Conservation (phyloP, 1,140 invertebrate genomes). For the Leptopilina clavipes region DNA sequence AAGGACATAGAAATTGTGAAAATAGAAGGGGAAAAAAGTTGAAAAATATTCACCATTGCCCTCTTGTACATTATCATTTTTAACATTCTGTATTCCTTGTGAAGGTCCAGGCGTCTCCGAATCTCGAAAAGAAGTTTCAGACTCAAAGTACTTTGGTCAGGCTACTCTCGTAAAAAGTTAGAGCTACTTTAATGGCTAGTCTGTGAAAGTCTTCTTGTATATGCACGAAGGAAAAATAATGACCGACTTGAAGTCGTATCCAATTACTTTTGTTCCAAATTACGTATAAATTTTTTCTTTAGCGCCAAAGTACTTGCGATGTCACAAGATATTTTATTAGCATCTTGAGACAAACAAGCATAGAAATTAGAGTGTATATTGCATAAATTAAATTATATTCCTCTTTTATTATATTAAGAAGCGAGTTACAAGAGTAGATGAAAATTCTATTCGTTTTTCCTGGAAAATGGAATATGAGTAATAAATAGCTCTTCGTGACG, state of each 20-base stretch:
- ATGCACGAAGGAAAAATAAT: slow-evolving; percentile 27
- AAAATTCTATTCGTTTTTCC: neutral
- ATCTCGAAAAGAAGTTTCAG: neutral
- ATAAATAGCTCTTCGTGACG: slow-evolving; percentile 11
- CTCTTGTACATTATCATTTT: neutral
- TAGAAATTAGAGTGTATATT: neutral
- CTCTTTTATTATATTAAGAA: neutral
- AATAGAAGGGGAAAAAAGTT: no score
- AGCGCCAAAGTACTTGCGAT: slow-evolving; percentile 2
- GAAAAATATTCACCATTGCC: neutral
- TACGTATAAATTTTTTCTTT: slow-evolving; percentile 17
- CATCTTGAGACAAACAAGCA: neutral
- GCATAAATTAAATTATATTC: neutral
- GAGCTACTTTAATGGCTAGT: slow-evolving; percentile 12
- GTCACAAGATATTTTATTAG: neutral
- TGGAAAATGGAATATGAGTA: neutral
- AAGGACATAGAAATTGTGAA: no score
- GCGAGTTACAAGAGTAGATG: neutral
- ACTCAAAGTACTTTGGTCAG: slow-evolving; percentile 5
- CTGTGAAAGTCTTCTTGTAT: slow-evolving; percentile 6
- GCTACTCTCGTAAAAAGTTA: slow-evolving; percentile 28
- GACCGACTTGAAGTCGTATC: slow-evolving; percentile 20
- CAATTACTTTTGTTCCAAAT: slow-evolving; percentile 28
- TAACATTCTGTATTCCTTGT: neutral
- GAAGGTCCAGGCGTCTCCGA: neutral